These are phyloP conservation scores for Synodontis membranacea DNA, from an alignment of 2,113 vertebrate genomes.

Conservation along the genomic window DNA sequence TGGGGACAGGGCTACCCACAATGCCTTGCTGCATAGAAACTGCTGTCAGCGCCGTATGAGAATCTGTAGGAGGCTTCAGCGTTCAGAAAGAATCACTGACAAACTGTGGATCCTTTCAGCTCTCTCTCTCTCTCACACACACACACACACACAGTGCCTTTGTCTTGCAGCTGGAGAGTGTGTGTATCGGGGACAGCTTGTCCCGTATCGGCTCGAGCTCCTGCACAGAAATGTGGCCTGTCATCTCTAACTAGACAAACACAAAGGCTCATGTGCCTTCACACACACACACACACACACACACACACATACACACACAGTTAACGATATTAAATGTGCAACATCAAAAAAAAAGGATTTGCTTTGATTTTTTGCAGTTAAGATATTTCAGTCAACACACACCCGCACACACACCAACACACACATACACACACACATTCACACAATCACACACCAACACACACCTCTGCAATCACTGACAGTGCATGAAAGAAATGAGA, in stretches of 20 bases:
- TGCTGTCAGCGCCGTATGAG: neutral
- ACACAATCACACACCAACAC: neutral
- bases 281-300: slow-evolving; percentile 16
- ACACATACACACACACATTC: slow-evolving; percentile 1
- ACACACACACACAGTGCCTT: slow-evolving; percentile 8
- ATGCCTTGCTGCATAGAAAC: neutral
- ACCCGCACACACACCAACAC: neutral
- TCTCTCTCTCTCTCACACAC: slow-evolving; percentile 4
- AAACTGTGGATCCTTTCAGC: slow-evolving; percentile 34
- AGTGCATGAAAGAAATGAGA: neutral
- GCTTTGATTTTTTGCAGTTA: too few relatives aligned
- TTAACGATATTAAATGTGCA: too few relatives aligned
- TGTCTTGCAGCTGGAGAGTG: slow-evolving; percentile 1
- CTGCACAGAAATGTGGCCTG: slow-evolving; percentile 19
- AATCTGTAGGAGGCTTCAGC: slow-evolving; percentile 21
- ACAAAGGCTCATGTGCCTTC: neutral
- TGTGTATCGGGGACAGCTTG: slow-evolving; percentile 4
- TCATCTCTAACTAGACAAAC: slow-evolving; percentile 24
- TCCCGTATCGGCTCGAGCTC: neutral
- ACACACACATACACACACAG: neutral
- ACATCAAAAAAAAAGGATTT: too few relatives aligned
- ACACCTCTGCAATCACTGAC: neutral
- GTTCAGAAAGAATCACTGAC: neutral
- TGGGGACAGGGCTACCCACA: neutral
- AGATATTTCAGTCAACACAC: neutral